phyloP scores from a whole-genome alignment of 2,797 vertebrate species.

The Tauraco hartlaubi region DNA sequence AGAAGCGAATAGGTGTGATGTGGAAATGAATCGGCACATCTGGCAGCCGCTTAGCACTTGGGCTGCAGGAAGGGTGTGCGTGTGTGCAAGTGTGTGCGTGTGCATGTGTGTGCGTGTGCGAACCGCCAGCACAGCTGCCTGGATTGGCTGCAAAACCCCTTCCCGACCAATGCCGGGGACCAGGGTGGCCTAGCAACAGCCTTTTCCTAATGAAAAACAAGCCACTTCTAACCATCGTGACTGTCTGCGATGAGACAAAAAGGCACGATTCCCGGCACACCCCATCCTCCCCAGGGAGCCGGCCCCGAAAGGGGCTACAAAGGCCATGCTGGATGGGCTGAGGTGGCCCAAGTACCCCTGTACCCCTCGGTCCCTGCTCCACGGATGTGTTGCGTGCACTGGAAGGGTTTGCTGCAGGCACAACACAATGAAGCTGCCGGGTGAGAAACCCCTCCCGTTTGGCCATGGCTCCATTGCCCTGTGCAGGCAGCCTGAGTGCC shows the following conservation, averaged over 20 bases:
- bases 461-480: background rate
- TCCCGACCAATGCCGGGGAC: background rate
- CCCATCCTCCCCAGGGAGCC: background rate
- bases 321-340: background rate
- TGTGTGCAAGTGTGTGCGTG: background rate
- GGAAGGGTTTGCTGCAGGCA: background rate
- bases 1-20: conserved; percentile 42
- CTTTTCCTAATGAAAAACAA: conserved; percentile 71
- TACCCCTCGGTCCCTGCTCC: background rate
- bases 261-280: background rate
- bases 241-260: background rate
- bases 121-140: background rate
- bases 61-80: conserved; percentile 1
- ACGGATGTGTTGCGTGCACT: rapidly evolving
- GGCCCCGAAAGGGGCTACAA: background rate
- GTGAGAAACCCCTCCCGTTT: background rate
- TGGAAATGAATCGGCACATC: conserved; percentile 47
- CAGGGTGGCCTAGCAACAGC: conserved; percentile 72
- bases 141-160: conserved; percentile 46
- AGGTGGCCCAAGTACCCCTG: background rate
- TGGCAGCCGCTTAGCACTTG: conserved; percentile 15
- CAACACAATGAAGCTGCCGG: background rate
- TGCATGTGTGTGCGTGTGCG: background rate
- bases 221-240: conserved; percentile 40
- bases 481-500: background rate